These are phyloP conservation scores for Alviniconcha strummeri DNA, from an alignment of 2,888 invertebrate species.

Conservation along the genomic window DNA sequence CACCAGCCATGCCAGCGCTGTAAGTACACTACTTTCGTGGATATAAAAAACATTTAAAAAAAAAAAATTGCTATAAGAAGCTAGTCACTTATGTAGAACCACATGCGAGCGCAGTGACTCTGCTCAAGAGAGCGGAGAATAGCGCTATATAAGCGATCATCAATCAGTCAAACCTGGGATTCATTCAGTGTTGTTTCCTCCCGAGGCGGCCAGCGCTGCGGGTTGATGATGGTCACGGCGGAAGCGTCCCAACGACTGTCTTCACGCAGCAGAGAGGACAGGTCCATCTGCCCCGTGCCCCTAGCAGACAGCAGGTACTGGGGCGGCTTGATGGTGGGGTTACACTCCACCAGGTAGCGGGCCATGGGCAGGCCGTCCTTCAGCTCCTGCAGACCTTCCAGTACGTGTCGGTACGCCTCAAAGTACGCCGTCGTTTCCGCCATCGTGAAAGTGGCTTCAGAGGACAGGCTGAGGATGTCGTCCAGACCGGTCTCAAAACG, in stretches of 20 bases:
- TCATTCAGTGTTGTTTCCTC: constrained; percentile 45
- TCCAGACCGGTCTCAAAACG: constrained; percentile 47
- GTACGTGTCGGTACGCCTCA: constrained; percentile 86
- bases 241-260: neutral
- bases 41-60: too few relatives aligned
- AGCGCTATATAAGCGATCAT: too few relatives aligned
- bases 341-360: constrained; percentile 56
- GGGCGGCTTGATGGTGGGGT: constrained; percentile 51
- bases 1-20: too few relatives aligned
- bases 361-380: constrained; percentile 51
- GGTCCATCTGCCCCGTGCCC: too few relatives aligned
- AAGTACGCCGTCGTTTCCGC: constrained; percentile 87
- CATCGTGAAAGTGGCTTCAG: constrained; percentile 76
- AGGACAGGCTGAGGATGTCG: constrained; percentile 35
- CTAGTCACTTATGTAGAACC: too few relatives aligned
- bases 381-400: constrained; percentile 81
- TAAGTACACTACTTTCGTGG: too few relatives aligned
- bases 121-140: too few relatives aligned
- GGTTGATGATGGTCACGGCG: constrained; percentile 40
- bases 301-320: constrained; percentile 49
- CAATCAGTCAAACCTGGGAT: constrained; percentile 43
- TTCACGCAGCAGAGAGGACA: constrained; percentile 25
- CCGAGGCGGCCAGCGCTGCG: constrained; percentile 49
- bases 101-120: too few relatives aligned
- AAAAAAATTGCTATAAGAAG: too few relatives aligned